Conservation (phyloP, 2,888 invertebrate genomes). For the Agelastica alni region DNA sequence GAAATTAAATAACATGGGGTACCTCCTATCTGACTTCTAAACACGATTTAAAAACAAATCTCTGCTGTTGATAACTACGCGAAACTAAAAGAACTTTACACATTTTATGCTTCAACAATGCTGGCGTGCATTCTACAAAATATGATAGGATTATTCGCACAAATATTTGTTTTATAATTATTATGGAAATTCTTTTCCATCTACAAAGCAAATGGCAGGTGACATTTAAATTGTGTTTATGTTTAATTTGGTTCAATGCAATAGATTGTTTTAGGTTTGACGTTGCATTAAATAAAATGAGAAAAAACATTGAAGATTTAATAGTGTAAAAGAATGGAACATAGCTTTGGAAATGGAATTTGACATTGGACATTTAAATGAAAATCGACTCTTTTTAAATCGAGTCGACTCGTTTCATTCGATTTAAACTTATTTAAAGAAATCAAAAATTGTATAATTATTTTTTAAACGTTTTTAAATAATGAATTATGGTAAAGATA, state of each 20-base stretch:
- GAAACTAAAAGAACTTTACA: conserved; percentile 4
- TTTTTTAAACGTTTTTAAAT: too few species aligned
- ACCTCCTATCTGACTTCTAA: conserved; percentile 23
- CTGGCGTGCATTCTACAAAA: conserved; percentile 3
- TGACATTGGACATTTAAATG: background rate
- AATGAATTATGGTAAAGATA: too few species aligned
- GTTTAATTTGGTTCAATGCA: too few species aligned
- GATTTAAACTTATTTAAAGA: too few species aligned
- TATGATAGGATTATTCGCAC: conserved; percentile 1
- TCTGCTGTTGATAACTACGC: conserved; percentile 6
- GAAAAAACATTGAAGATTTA: background rate
- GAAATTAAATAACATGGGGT: conserved; percentile 13
- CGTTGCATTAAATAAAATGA: too few species aligned
- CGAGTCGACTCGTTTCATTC: too few species aligned
- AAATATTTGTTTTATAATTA: conserved; percentile 14
- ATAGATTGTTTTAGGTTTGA: too few species aligned
- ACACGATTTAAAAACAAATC: conserved; percentile 16
- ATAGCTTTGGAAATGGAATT: background rate
- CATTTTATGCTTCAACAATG: conserved; percentile 15
- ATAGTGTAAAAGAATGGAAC: background rate
- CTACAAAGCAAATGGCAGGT: conserved; percentile 20
- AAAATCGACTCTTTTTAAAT: background rate
- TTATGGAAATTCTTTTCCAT: conserved; percentile 1
- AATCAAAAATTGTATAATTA: too few species aligned
- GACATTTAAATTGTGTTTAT: conserved; percentile 12